Percentiles rank a stretch among this genome's conserved stretches.
Evolutionary conservation across 2,797 vertebrate genomes (phyloP).

Genomic region (Eospalax fontanierii): DNA sequence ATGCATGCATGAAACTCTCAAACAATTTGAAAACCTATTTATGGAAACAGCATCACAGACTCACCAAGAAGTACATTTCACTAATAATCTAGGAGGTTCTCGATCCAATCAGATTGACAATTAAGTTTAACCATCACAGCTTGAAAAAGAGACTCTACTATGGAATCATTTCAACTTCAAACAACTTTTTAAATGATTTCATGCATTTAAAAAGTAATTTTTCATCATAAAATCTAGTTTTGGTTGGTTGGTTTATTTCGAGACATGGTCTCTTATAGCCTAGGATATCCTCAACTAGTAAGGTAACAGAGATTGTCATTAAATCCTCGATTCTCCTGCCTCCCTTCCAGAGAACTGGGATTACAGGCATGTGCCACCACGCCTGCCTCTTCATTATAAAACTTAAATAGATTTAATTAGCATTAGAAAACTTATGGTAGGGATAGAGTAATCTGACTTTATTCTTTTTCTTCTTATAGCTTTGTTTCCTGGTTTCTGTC

Average conservation of each 20-base stretch:
- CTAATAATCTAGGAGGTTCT: background rate
- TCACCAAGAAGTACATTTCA: background rate
- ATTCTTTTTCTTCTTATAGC: background rate
- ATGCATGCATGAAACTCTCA: background rate
- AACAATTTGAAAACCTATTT: background rate
- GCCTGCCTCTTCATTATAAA: conserved; percentile 52
- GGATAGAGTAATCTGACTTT: conserved; percentile 11
- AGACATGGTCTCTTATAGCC: background rate
- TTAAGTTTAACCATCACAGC: background rate
- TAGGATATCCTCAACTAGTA: background rate
- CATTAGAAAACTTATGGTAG: conserved; percentile 19
- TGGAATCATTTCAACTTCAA: conserved; percentile 8
- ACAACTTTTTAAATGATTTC: conserved; percentile 1
- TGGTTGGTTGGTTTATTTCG: background rate
- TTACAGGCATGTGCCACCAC: background rate
- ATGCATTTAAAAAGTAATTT: background rate
- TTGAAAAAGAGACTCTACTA: background rate
- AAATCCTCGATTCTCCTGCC: background rate
- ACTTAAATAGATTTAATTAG: conserved; percentile 64
- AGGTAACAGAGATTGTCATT: background rate
- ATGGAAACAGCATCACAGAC: background rate
- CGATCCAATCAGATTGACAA: background rate
- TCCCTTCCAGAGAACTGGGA: background rate
- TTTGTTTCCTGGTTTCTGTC: conserved; percentile 35
- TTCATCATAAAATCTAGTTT: background rate